Conservation (phyloP, 2,113 vertebrate genomes). For the Platycercus adscitus region DNA sequence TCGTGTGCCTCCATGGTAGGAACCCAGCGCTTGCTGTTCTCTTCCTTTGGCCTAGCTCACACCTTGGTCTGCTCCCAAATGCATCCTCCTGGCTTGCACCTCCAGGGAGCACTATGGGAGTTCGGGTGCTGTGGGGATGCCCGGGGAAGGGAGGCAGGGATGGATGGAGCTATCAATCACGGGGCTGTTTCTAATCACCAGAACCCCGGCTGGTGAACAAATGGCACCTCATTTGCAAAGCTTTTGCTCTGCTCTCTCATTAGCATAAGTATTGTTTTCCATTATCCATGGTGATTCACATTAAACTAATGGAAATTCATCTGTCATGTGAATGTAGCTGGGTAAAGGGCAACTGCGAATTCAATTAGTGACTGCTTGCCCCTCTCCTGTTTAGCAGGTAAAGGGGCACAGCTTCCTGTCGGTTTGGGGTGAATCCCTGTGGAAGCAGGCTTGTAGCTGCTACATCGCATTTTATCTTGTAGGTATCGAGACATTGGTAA, state of each 20-base stretch:
- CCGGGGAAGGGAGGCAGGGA: accelerated
- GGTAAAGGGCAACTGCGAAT: constrained; percentile 25
- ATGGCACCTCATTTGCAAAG: constrained; percentile 24
- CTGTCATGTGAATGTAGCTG: not conserved
- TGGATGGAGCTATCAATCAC: not conserved
- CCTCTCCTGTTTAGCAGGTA: not conserved
- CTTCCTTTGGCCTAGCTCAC: accelerated
- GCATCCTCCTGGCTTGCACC: not conserved
- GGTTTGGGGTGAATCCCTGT: not conserved
- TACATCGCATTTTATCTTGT: not conserved
- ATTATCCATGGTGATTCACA: constrained; percentile 17
- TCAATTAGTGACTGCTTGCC: not conserved
- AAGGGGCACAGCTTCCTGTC: not conserved
- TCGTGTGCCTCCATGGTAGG: accelerated
- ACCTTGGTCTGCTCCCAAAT: not conserved
- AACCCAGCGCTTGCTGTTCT: not conserved
- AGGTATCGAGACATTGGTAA: not conserved
- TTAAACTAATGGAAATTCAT: constrained; percentile 43
- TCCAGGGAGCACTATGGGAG: too few relatives aligned
- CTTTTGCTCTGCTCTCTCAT: constrained; percentile 9
- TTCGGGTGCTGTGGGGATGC: accelerated
- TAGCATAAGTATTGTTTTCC: constrained; percentile 61
- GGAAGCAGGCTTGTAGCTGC: not conserved
- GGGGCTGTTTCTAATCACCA: not conserved
- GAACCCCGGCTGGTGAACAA: not conserved